phyloP scores from a whole-genome alignment of 1,140 invertebrate genomes.

The Micrasema minimum region DNA sequence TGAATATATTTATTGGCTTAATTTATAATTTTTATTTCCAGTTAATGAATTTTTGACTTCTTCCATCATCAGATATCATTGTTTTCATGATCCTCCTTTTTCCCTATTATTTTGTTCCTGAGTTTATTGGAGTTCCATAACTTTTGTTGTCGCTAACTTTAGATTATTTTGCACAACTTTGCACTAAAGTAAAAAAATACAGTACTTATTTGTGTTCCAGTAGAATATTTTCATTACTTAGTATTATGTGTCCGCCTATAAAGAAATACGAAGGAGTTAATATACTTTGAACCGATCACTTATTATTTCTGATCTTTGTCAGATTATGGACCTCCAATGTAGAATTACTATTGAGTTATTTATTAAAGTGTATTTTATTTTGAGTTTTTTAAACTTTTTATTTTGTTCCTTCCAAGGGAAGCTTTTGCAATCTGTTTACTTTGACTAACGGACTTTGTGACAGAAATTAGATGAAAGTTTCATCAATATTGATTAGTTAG shows the following conservation, averaged over 20 bases:
- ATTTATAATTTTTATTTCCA: constrained; percentile 32
- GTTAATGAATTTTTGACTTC: constrained; percentile 32
- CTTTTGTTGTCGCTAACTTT: neutral
- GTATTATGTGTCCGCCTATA: no score
- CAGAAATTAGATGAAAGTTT: no score
- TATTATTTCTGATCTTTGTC: neutral
- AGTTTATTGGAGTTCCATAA: constrained; percentile 23
- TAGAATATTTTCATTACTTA: no score
- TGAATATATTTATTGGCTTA: constrained; percentile 47
- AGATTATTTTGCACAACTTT: neutral
- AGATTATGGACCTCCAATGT: constrained; percentile 20
- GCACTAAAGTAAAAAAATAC: neutral
- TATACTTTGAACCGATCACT: no score
- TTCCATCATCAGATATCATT: constrained; percentile 27
- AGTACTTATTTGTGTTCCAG: neutral
- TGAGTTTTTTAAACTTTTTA: constrained; percentile 23
- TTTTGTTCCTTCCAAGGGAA: constrained; percentile 20
- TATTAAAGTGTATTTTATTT: constrained; percentile 17
- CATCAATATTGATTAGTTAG: no score
- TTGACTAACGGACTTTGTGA: constrained; percentile 17
- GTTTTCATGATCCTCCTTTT: constrained; percentile 17
- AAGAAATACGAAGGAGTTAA: no score
- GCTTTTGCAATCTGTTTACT: constrained; percentile 26
- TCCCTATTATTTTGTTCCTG: constrained; percentile 6
- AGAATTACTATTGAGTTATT: constrained; percentile 12